Evolutionary conservation across 2,113 vertebrate genomes (phyloP), one percentile per base, ranked within the genome.

Genomic region (Oncorhynchus nerka): DNA sequence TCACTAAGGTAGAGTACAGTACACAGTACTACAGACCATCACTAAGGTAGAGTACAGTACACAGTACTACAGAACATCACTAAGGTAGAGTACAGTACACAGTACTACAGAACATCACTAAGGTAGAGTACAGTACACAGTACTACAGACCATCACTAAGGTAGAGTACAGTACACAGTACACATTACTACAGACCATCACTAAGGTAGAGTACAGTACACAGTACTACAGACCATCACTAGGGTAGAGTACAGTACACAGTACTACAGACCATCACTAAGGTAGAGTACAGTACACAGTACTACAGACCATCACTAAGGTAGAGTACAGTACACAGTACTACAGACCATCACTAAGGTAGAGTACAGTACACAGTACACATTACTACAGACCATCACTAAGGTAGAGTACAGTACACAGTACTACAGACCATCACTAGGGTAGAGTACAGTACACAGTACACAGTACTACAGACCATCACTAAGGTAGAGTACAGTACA

Each of bases 201-300:
- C 80, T n/a, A 93, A 92, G 94, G 94, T 94, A 90, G 94, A 93
- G 12, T 2, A 15, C 11, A n/a, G 12, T 30, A 8, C 24, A 12
- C 51, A 55, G 51, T 55, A 19, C 4, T 55, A 4, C 51, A 19
- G 51, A 19, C 5, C 20, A 69, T 69, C 79, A 81, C 80, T n/a
- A 94, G 91, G 94, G 94, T 94, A 90, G 94, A 93, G 12, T 9
- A 30, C 12, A 28, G 6, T 30, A 8, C 95, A 9, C 87, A 91
- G 81, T 94, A 91, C 7, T 67, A 92, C 8, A 88, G 72, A 81
- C 79, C 15, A 22, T 95, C 83, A 86, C 83, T 9, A 95, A 91
- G 94, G 95, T 96, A 91, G 94, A 71, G 88, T 90, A 26, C 26
- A 26, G 26, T 26, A 26, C 26, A 22, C 59, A n/a, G n/a, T n/a